Percentiles rank a stretch among this genome's conserved stretches.
phyloP scores from a whole-genome alignment of 2,888 invertebrate species.

The Drosophila picticornis region DNA sequence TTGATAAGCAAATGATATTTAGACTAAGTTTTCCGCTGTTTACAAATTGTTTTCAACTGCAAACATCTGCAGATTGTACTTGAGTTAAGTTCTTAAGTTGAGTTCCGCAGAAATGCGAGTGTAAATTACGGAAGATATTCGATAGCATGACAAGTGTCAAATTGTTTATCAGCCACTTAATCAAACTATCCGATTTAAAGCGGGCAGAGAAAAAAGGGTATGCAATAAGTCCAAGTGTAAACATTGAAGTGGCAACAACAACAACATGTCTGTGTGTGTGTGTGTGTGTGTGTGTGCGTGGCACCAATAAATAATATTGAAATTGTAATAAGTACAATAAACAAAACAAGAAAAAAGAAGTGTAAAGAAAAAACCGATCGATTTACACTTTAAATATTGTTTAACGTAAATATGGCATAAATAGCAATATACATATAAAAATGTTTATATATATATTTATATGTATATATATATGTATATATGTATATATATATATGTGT shows the following conservation, averaged over 20 bases:
- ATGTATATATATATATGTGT: slow-evolving; percentile 26
- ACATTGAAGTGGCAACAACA: slow-evolving; percentile 46
- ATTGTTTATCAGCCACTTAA: slow-evolving; percentile 38
- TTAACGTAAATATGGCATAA: slow-evolving; percentile 63
- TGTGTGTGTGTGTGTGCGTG: slow-evolving; percentile 6
- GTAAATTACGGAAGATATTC: slow-evolving; percentile 23
- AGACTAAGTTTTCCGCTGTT: slow-evolving; percentile 1
- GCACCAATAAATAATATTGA: slow-evolving; percentile 67
- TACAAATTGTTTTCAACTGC: background rate
- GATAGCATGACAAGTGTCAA: slow-evolving; percentile 37
- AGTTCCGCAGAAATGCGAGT: slow-evolving; percentile 3
- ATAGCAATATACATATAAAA: slow-evolving; percentile 39
- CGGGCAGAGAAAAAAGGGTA: background rate
- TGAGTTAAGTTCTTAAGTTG: slow-evolving; percentile 4
- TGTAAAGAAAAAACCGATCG: slow-evolving; percentile 59
- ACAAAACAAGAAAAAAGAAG: slow-evolving; percentile 41
- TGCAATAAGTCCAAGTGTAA: slow-evolving; percentile 40
- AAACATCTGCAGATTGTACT: slow-evolving; percentile 2
- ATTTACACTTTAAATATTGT: slow-evolving; percentile 74
- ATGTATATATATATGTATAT: slow-evolving; percentile 9
- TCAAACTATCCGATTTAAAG: slow-evolving; percentile 29
- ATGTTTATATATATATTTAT: slow-evolving; percentile 30
- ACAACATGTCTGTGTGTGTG: background rate
- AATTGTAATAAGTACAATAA: slow-evolving; percentile 78
- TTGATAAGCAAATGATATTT: background rate